A percentile compares a stretch with the other conserved stretches of the same genome.
These are phyloP conservation scores for Bombycilla garrulus DNA, from an alignment of 2,113 vertebrate species.

Conservation along the genomic window DNA sequence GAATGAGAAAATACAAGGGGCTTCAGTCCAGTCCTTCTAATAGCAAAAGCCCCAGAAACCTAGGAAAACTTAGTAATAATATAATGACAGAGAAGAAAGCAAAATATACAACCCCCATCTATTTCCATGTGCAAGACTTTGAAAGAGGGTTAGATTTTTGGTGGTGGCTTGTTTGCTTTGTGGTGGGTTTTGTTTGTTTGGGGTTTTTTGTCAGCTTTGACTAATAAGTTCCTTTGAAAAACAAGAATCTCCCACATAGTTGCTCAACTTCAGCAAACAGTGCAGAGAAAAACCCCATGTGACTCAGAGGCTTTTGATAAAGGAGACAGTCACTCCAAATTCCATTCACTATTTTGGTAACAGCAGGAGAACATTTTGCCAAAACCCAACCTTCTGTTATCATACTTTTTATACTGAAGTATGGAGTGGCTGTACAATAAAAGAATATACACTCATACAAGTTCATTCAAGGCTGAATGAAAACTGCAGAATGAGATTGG, in stretches of 20 bases:
- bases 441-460: background rate
- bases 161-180: background rate
- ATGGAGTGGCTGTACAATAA: background rate
- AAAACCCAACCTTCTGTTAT: background rate
- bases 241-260: background rate
- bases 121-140: background rate
- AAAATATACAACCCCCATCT: background rate
- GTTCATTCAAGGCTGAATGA: background rate
- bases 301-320: slow-evolving; percentile 20
- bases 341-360: background rate
- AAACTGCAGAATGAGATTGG: background rate
- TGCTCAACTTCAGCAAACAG: slow-evolving; percentile 43
- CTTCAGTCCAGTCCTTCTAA: background rate
- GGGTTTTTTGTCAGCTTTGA: background rate
- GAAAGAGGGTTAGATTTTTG: background rate
- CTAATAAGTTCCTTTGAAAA: background rate
- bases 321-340: background rate
- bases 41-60: background rate
- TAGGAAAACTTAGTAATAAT: background rate
- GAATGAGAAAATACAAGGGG: background rate
- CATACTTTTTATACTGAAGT: background rate
- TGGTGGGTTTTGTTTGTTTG: background rate
- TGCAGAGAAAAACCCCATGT: background rate
- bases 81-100: background rate
- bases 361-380: background rate